Base-by-base conservation (phyloP, 2,113 vertebrate species). In the Pavo muticus region DNA sequence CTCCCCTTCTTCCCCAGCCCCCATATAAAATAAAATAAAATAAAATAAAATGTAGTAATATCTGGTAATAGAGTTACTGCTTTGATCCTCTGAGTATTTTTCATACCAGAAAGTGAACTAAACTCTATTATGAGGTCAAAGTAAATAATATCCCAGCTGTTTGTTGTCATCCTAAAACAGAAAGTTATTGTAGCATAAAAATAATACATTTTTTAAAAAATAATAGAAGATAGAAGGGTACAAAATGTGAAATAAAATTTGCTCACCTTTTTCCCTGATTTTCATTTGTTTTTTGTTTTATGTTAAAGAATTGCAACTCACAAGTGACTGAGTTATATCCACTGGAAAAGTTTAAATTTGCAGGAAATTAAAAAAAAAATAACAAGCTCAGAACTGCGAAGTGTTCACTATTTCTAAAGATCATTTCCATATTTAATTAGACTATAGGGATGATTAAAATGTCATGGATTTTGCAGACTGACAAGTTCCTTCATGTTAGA, bases 111-210 rank as follows among this genome's bases (percentile, higher is more conserved):
- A 89, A 90, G 80, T 92, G 79, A 96, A 61, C 40, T 67, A 87
- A 96, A 89, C 24, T 87, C 69, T 57, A 68, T 95, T 94, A 96
- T 45, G 57, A 72, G 96, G 85, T 89, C 87, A 95, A 93, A 94
- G 64, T 92, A 95, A 97, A 95, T 96, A 95, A 92, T 93, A 87
- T 68, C 57, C 27, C 24, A 82, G 54, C 39, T 87, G 56, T 68
- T 94, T 92, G 39, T 79, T 95, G 68, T 86, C 71, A 39, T 52
- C 82, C 16, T 37, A 29, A 94, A 95, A 78, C 37, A 88, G 75
- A 37, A 94, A 93, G 59, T 45, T 64, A 83, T 35, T 86, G 57
- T 54, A 92, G 50, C 63, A 94, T 6, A 7, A 83, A 90, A 54
- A n/a, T 78, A 75, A 95, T 77, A 21, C 20, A 21, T 47, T 47